Conservation (phyloP, 2,797 vertebrate species). For the Channa striata region DNA sequence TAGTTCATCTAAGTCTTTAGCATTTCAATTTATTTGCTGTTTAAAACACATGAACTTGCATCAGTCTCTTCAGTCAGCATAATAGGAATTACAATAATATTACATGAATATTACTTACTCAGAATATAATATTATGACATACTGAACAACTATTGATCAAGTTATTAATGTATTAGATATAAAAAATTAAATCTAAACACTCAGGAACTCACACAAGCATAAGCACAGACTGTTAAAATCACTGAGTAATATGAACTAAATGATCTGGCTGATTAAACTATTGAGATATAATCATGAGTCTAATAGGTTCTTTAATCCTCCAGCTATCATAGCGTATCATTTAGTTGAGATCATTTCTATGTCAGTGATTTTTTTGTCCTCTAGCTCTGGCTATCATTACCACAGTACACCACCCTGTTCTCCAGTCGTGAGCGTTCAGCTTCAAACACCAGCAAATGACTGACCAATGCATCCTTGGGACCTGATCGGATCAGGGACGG, state of each 20-base stretch:
- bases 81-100: background rate
- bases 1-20: background rate
- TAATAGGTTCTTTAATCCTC: background rate
- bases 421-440: conserved; percentile 86
- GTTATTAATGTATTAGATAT: background rate
- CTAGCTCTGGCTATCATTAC: conserved; percentile 17
- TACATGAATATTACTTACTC: background rate
- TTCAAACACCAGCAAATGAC: conserved; percentile 89
- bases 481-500: conserved; percentile 83
- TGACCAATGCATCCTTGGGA: conserved; percentile 84
- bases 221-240: background rate
- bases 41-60: background rate
- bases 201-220: background rate
- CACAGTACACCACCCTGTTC: conserved; percentile 80
- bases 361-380: background rate
- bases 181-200: background rate
- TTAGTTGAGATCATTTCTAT: background rate
- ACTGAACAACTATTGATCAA: background rate
- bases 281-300: background rate
- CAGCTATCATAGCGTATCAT: background rate
- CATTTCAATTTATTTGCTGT: background rate
- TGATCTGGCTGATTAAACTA: background rate
- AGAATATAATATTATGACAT: background rate
- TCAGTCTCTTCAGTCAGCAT: background rate
- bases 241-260: conserved; percentile 3